Evolutionary conservation across 2,797 vertebrate species (phyloP), one percentile per base, ranked within the genome.

Genomic region (Luscinia megarhynchos): DNA sequence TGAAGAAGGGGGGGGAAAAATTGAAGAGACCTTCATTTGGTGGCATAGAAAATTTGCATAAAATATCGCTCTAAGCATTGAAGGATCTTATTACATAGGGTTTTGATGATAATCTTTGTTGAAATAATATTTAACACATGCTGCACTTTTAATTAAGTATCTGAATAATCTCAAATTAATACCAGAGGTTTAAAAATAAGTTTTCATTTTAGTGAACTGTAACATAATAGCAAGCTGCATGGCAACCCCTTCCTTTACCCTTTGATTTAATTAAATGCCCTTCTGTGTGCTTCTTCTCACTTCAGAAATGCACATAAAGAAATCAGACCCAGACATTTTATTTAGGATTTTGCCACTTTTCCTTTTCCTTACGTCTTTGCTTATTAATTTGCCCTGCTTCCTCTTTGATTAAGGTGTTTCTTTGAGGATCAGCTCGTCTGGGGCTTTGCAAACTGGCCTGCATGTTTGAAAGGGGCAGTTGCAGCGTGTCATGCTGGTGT

Each of bases 111-210:
- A 98, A 99, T 99, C 99, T 98, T 98, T 98, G 98, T 98, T 99
- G 98, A 98, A 99, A 99, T 99, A 99, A 99, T 99, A 99, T 99
- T 99, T 99, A 99, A 98, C 99, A 99, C 98, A 99, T 99, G 98
- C 98, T 98, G 98, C 98, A 98, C 99, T 99, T 99, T 99, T 99
- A 99, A 99, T 99, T 99, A 99, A 98, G 98, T 98, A 98, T 98
- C 98, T 98, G 98, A 98, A 98, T 98, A 98, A 98, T 98, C 98
- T 98, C 98, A 98, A 98, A 98, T 98, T 97, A 97, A 98, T 98
- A 97, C 98, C 98, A 98, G 98, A 98, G 98, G 97, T 97, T 98
- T 97, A 98, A 98, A 98, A 98, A 98, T 98, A 98, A 98, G 98
- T 98, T 98, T 98, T 97, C 98, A 97, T 98, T 98, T 98, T 98